Base-by-base conservation (phyloP, 2,113 vertebrate species). In the Boleophthalmus pectinirostris region DNA sequence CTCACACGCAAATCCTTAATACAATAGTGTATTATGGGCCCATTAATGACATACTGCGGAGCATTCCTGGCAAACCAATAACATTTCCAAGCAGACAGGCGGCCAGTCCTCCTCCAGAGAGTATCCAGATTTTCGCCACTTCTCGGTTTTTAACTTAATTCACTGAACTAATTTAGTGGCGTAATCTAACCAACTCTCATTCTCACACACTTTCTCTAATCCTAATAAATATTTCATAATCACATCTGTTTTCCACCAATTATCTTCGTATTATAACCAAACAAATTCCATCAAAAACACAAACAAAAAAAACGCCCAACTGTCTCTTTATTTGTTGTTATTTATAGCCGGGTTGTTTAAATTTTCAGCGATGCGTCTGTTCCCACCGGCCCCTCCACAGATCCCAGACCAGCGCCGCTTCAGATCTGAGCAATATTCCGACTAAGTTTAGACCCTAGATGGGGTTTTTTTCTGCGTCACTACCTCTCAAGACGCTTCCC, bases 381-480 rank as follows among this genome's bases (percentile, higher is more conserved):
- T 49, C 64, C 81, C 10, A 0, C 60, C 54, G 85, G 72, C 66
- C 71, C 9, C 77, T 70, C 74, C 29, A 57, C 74, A 61, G 56
- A 66, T 43, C 38, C 66, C 75, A 66, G 60, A 54, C 51, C 51
- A 54, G 51, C 58, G 46, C 63, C 24, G 69, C 65, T 60, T 61
- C 70, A 66, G 77, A 81, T 74, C 51, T 64, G 60, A 33, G 51
- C n/a, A 58, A 70, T 77, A 81, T 77, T 77, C 49, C 38, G 58
- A 70, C 70, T 82, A 80, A 86, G 69, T 82, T 81, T 81, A 81
- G 77, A 68, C 69, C 56, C 24, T 6, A n/a, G 53, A 68, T 76
- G n/a, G n/a, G n/a, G n/a, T 66, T 49, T 66, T 84, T 84, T 83
- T 54, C 77, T 76, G 79, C 83, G 84, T 71, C 29, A 10, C 58